These are phyloP conservation scores for Drosophila jambulina DNA, from an alignment of 1,140 invertebrate species.

Conservation along the genomic window DNA sequence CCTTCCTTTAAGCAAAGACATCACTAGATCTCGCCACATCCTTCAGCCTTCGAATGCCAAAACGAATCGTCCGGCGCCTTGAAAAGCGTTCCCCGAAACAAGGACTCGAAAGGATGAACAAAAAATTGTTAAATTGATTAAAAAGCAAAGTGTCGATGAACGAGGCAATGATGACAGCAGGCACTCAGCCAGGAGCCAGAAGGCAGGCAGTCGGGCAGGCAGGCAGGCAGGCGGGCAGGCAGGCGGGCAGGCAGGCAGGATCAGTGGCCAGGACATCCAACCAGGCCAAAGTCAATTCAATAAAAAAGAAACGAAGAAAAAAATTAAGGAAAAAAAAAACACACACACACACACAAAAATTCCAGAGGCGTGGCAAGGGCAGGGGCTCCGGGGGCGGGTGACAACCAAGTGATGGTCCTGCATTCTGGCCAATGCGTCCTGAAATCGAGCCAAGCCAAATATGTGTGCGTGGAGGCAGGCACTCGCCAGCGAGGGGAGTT, in stretches of 20 bases:
- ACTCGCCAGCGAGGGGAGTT: not conserved
- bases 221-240: slow-evolving; percentile 21
- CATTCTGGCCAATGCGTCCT: slow-evolving; percentile 38
- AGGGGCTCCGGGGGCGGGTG: not conserved
- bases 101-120: slow-evolving; percentile 37
- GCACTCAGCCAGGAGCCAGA: slow-evolving; percentile 41
- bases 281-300: slow-evolving; percentile 50
- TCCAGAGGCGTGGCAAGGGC: not conserved
- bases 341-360: slow-evolving; percentile 5
- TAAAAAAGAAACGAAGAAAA: slow-evolving; percentile 25
- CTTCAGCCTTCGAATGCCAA: slow-evolving; percentile 25
- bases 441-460: slow-evolving; percentile 61
- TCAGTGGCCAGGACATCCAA: slow-evolving; percentile 38
- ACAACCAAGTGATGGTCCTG: slow-evolving; percentile 41
- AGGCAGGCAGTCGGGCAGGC: slow-evolving; percentile 12
- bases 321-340: not conserved
- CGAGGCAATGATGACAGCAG: slow-evolving; percentile 80
- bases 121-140: slow-evolving; percentile 83
- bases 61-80: slow-evolving; percentile 30
- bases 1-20: not conserved
- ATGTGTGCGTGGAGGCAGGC: slow-evolving; percentile 35
- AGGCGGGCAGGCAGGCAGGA: slow-evolving; percentile 24
- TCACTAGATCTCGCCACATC: not conserved
- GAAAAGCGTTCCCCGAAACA: slow-evolving; percentile 27
- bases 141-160: slow-evolving; percentile 84